Evolutionary conservation across 2,113 vertebrate species (phyloP), one percentile per base, ranked within the genome.

Genomic region (Echinops telfairi): DNA sequence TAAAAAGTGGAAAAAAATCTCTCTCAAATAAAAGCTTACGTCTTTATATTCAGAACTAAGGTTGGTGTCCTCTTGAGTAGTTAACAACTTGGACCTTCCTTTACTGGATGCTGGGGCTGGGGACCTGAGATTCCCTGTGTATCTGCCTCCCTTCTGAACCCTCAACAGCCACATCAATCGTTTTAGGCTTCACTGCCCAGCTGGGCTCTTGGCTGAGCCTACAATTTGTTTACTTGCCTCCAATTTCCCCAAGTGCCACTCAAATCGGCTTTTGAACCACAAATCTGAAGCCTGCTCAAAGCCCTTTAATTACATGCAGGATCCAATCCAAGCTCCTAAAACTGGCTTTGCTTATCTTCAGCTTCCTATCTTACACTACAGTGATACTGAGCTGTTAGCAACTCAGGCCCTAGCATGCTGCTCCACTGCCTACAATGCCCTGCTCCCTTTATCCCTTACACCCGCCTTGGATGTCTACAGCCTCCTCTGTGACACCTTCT

Each of bases 1-100:
- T 97, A 97, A 97, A 97, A 96, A 95, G 94, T 76, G 96, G 97
- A 92, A 96, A 86, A 95, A 91, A 93, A 90, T 95, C 96, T 95
- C 96, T 97, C 97, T 97, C 88, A 93, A 95, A 96, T 91, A 95
- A 96, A 96, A 97, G 80, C 80, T 94, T 95, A 95, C 0, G 76
- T 89, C 89, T 95, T 78, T 95, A 95, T 75, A 94, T 93, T 94
- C 47, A 86, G 40, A 96, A 81, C 95, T 92, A 93, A 88, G 88
- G 93, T 77, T 71, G 88, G 36, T 86, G 38, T 86, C 85, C 95
- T 64, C 92, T 86, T 90, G 8, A 6, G 6, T 89, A 57, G 40
- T 76, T 62, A 15, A 64, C 0, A 31, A 62, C 14, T 3, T 27
- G 60, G 76, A 62, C 43, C 64, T 93, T 73, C 79, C 73, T 83